Percentiles rank a stretch among this genome's conserved stretches.
These are phyloP conservation scores for Drosophila tanythrix DNA, from an alignment of 2,888 invertebrate genomes.

Conservation along the genomic window DNA sequence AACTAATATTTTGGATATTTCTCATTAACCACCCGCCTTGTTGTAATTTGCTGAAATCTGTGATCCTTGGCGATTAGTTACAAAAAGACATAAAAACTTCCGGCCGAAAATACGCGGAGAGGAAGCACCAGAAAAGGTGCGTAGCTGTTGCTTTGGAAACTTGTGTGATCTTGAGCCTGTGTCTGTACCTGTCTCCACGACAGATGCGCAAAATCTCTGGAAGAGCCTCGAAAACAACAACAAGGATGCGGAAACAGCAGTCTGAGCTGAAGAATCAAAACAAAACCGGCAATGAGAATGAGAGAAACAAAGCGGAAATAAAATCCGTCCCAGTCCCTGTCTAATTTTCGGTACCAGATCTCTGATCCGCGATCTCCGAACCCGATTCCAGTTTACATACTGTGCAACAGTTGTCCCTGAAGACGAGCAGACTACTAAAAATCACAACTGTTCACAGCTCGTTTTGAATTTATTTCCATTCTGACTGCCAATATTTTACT, in stretches of 20 bases:
- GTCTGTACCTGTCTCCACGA: conserved; percentile 67
- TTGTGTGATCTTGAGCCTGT: conserved; percentile 29
- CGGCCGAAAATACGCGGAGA: conserved; percentile 53
- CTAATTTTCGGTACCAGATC: conserved; percentile 10
- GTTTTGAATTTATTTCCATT: conserved; percentile 72
- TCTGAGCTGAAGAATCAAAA: conserved; percentile 66
- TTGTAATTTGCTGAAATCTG: conserved; percentile 61
- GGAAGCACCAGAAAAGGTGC: conserved; percentile 63
- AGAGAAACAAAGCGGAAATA: conserved; percentile 64
- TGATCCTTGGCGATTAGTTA: conserved; percentile 68
- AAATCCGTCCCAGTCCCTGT: conserved; percentile 44
- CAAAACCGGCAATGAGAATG: conserved; percentile 53
- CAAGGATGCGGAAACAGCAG: conserved; percentile 71
- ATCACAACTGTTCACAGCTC: conserved; percentile 70
- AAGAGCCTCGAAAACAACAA: conserved; percentile 25
- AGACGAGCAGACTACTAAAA: conserved; percentile 36
- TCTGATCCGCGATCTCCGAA: conserved; percentile 17
- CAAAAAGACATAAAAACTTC: conserved; percentile 69
- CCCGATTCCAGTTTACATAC: conserved; percentile 39
- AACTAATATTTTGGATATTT: conserved; percentile 54
- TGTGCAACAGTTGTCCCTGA: conserved; percentile 69
- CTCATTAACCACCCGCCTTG: conserved; percentile 63
- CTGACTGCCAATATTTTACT: conserved; percentile 49
- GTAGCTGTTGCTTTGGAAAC: conserved; percentile 41
- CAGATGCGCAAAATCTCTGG: conserved; percentile 63